Evolutionary conservation across 2,113 vertebrate genomes (phyloP).

Genomic region (Neolamprologus brichardi): DNA sequence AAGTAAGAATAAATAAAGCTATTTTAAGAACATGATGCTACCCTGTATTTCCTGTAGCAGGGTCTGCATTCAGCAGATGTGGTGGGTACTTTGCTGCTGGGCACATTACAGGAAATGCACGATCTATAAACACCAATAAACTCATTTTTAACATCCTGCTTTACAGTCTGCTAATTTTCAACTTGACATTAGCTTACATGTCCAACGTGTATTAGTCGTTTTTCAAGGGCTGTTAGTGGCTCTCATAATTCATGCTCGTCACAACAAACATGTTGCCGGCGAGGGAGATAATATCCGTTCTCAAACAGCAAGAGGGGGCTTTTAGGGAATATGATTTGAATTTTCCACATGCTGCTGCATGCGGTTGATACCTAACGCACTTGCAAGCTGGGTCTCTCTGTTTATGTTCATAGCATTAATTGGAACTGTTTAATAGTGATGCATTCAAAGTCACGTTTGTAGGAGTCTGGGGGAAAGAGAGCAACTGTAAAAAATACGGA

Average conservation of each 20-base stretch:
- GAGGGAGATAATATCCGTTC: neutral
- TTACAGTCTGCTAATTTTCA: neutral
- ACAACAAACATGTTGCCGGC: neutral
- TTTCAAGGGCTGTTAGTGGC: neutral
- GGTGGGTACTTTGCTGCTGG: neutral
- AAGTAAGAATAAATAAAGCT: neutral
- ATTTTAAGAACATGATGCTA: neutral
- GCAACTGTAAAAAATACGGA: neutral
- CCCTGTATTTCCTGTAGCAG: neutral
- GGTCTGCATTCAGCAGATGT: neutral
- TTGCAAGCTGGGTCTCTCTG: neutral
- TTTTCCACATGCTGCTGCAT: neutral
- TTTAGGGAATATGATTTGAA: neutral
- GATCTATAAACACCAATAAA: neutral
- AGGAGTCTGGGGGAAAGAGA: neutral
- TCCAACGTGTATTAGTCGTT: neutral
- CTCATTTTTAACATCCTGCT: neutral
- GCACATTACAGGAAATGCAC: neutral
- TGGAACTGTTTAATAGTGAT: neutral
- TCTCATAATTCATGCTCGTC: neutral
- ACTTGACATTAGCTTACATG: neutral
- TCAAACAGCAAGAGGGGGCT: neutral
- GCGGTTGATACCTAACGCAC: neutral
- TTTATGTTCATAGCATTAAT: neutral
- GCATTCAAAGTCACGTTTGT: neutral